Conservation (phyloP, 2,888 invertebrate genomes). For the Cyclophora punctaria region DNA sequence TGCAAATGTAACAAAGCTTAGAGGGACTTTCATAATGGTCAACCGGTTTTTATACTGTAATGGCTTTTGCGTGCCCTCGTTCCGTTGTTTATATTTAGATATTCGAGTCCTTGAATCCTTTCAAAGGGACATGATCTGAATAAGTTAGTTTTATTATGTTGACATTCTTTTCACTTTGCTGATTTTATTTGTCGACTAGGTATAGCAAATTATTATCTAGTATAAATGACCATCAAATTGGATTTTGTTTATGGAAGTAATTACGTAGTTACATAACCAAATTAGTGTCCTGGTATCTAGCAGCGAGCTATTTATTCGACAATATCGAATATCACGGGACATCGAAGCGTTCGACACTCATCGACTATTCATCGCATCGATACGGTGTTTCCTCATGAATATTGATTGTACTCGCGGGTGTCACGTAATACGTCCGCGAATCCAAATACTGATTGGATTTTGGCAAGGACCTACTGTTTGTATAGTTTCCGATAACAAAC, state of each 20-base stretch:
- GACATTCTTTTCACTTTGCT: slow-evolving; percentile 7
- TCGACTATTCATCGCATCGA: slow-evolving; percentile 57
- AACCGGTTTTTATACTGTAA: slow-evolving; percentile 25
- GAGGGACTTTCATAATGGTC: slow-evolving; percentile 34
- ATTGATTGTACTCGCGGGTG: slow-evolving; percentile 54
- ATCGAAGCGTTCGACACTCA: slow-evolving; percentile 32
- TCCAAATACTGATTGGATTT: slow-evolving; percentile 44
- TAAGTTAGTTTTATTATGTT: slow-evolving; percentile 3
- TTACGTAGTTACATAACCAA: too few species aligned
- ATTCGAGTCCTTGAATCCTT: slow-evolving; percentile 2
- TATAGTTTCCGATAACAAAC: slow-evolving; percentile 19
- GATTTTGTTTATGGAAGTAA: too few species aligned
- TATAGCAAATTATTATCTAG: too few species aligned
- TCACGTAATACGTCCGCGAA: slow-evolving; percentile 50
- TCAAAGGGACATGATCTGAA: slow-evolving; percentile 1
- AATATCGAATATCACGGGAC: slow-evolving; percentile 17
- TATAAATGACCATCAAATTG: too few species aligned
- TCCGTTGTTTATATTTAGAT: slow-evolving; percentile 12
- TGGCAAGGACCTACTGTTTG: slow-evolving; percentile 30
- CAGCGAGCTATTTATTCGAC: not conserved
- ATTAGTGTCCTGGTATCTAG: not conserved
- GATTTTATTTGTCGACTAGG: not conserved
- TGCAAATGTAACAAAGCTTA: slow-evolving; percentile 45
- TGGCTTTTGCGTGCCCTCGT: slow-evolving; percentile 11
- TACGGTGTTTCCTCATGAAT: slow-evolving; percentile 50